Evolutionary conservation across 1,140 invertebrate species (phyloP).

Genomic region (Tetragnatha versicolor): DNA sequence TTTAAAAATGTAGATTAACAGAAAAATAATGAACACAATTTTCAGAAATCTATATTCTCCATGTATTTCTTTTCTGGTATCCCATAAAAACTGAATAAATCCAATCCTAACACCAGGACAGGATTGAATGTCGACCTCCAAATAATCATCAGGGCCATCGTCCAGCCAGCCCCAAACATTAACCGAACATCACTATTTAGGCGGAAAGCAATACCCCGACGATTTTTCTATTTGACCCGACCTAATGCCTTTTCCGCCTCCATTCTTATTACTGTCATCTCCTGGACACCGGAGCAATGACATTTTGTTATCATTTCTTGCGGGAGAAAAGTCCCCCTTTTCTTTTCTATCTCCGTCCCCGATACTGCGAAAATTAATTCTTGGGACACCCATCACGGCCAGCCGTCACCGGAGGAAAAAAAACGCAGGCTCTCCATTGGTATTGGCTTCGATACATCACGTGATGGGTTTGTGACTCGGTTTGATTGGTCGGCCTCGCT

Average conservation of each 20-base stretch:
- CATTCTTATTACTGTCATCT: conserved; percentile 39
- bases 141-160: no score
- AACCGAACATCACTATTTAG: neutral
- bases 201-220: conserved; percentile 21
- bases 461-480: conserved; percentile 29
- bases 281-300: conserved; percentile 35
- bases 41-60: no score
- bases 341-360: neutral
- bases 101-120: no score
- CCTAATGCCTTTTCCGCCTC: conserved; percentile 33
- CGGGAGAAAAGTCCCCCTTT: conserved; percentile 8
- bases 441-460: conserved; percentile 43
- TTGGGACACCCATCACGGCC: conserved; percentile 39
- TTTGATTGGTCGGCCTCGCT: conserved; percentile 40
- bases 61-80: no score
- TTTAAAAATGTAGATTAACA: no score
- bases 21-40: no score
- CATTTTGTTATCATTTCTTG: conserved; percentile 51
- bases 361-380: conserved; percentile 53
- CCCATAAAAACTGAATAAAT: no score
- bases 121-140: no score
- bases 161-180: no score
- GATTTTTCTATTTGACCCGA: conserved; percentile 32
- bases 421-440: neutral
- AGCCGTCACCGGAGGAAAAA: conserved; percentile 38